Evolutionary conservation across 1,140 invertebrate genomes (phyloP), one percentile per base, ranked within the genome.

Genomic region (Aplysia californica): DNA sequence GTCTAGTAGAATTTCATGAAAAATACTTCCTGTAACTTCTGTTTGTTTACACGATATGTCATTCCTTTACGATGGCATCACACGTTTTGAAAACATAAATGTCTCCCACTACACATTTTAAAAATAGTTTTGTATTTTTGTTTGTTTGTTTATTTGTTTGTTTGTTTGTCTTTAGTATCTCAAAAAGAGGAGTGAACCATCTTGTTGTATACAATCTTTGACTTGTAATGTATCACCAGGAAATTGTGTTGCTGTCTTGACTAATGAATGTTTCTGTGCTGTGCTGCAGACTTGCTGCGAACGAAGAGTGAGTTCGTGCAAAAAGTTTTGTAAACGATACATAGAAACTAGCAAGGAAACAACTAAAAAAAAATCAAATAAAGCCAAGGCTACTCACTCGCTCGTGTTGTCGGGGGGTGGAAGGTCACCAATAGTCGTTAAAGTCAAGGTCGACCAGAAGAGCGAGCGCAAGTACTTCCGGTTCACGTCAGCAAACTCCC

Each of bases 401-500:
- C 94, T 95, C 91, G 97, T 97, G 75, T 95, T 96, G 85, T 97
- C 96, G 0, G 97, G 97, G 3, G 96, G 97, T 3, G 96, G 96
- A 58, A 98, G 92, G 86, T 98, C 97, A 4, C 90, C 90, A 77
- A 98, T 98, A 18, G 97, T 98, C 10, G 97, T 98, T n/a, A 98
- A 91, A 0, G 97, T 98, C 33, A 98, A 90, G 1, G 97, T 98
- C 3, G 97, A 97, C 97, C 97, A 98, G 88, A 98, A 98, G 3
- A 98, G 91, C 1, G 96, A 98, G 50, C 95, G 95, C 6, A 98
- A 92, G 87, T 98, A 98, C 87, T 98, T 98, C 79, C 96, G 92
- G 0, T 95, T 95, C 6, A 98, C 90, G 0, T 95, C 95, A 0
- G 94, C 93, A 88, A 96, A 97, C 83, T 96, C 95, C n/a, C 85